A percentile compares a stretch with the other conserved stretches of the same genome.
Conservation (phyloP, 2,113 vertebrate species). For the Calonectris borealis region DNA sequence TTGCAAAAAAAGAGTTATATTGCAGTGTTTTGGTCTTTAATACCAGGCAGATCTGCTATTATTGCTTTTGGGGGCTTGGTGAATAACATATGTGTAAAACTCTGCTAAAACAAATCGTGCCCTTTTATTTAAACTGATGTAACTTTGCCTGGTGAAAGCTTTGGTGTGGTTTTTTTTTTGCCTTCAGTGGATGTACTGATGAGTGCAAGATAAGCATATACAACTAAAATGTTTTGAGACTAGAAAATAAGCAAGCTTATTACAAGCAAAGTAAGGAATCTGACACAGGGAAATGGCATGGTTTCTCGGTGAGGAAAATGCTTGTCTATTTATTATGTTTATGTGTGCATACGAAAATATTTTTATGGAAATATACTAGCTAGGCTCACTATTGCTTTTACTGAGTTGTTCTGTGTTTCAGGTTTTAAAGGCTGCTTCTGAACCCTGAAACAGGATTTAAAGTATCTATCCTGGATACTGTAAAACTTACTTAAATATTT, state of each 20-base stretch:
- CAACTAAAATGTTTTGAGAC: not conserved
- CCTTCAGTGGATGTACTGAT: not conserved
- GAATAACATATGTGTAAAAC: fast-evolving
- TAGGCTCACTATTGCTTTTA: not conserved
- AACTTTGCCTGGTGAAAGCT: not conserved
- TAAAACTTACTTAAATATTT: not conserved
- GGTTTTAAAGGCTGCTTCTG: not conserved
- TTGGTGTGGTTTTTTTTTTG: too few relatives aligned
- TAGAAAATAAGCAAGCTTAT: not conserved
- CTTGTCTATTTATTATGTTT: not conserved
- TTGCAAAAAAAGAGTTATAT: not conserved
- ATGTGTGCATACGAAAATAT: fast-evolving
- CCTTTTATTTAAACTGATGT: not conserved
- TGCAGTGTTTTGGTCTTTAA: not conserved
- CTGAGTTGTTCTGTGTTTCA: not conserved
- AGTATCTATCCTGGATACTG: not conserved
- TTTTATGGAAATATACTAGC: too few relatives aligned
- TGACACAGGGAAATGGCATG: not conserved
- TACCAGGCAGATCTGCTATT: too few relatives aligned
- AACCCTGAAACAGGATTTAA: not conserved
- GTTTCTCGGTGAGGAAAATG: not conserved
- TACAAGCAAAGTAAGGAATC: not conserved
- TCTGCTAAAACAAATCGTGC: fast-evolving
- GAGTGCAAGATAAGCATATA: not conserved
- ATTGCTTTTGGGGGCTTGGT: not conserved